Conservation (phyloP, 2,797 vertebrate species). For the Sebastes miniatus region DNA sequence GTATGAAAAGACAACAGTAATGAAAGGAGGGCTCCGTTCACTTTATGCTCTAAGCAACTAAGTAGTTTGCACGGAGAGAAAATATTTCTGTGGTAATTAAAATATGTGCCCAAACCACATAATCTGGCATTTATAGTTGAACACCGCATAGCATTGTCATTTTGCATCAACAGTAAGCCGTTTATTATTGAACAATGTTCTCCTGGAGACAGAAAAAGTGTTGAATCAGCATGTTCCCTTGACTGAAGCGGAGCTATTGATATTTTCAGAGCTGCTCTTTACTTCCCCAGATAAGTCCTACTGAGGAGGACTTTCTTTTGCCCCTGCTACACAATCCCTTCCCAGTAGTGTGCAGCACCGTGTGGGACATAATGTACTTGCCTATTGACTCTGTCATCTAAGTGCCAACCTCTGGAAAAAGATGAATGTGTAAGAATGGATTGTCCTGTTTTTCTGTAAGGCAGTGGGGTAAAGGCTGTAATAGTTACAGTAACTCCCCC, state of each 20-base stretch:
- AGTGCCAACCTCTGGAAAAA: conserved; percentile 5
- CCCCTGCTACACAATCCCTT: conserved; percentile 43
- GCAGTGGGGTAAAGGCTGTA: not conserved
- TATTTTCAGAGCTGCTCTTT: conserved; percentile 67
- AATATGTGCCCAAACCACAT: conserved; percentile 19
- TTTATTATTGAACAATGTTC: conserved; percentile 73
- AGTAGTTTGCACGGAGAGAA: conserved; percentile 15
- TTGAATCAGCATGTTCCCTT: conserved; percentile 65
- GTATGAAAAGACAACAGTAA: conserved; percentile 35
- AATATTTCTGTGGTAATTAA: conserved; percentile 32
- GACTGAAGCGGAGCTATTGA: conserved; percentile 70
- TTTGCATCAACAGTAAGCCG: conserved; percentile 54
- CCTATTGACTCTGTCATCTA: conserved; percentile 30
- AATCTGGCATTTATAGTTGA: conserved; percentile 40
- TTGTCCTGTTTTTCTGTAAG: not conserved
- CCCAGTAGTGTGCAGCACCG: not conserved
- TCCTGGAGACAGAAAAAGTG: conserved; percentile 64
- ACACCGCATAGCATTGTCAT: conserved; percentile 45
- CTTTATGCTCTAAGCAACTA: conserved; percentile 1
- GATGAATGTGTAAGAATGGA: not conserved
- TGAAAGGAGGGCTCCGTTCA: conserved; percentile 13
- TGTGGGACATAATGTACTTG: conserved; percentile 41
- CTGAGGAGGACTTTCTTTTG: conserved; percentile 46
- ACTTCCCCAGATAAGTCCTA: conserved; percentile 56
- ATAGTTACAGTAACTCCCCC: not conserved